Percentiles rank a stretch among this genome's conserved stretches.
phyloP scores from a whole-genome alignment of 2,888 invertebrate species.

The Ennomos fuscantarius region DNA sequence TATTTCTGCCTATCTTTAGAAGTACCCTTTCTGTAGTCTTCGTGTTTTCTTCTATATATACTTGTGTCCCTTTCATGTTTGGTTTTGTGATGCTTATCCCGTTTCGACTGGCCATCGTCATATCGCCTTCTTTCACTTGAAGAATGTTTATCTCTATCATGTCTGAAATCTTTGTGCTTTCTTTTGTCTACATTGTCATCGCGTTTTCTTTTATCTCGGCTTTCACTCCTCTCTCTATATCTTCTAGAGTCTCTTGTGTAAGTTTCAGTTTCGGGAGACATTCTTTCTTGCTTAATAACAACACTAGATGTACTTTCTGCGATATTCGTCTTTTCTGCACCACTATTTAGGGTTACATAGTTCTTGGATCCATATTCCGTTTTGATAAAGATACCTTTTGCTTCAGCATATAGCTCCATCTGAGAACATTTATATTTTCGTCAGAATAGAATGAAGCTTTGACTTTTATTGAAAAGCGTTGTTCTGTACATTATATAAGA shows the following conservation, averaged over 20 bases:
- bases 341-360: conserved; percentile 18
- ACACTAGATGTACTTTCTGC: conserved; percentile 2
- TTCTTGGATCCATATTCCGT: conserved; percentile 34
- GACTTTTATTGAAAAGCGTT: no score
- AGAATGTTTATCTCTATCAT: conserved; percentile 3
- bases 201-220: conserved; percentile 3
- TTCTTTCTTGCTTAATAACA: conserved; percentile 32
- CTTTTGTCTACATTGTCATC: conserved; percentile 1
- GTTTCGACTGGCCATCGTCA: conserved; percentile 2
- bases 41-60: not conserved
- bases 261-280: conserved; percentile 19
- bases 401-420: conserved; percentile 60
- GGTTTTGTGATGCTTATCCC: not conserved
- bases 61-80: not conserved
- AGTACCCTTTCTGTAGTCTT: not conserved
- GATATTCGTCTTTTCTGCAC: conserved; percentile 2
- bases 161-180: conserved; percentile 1
- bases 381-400: conserved; percentile 34
- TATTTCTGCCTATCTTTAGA: conserved; percentile 3
- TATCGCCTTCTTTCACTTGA: conserved; percentile 6
- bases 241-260: conserved; percentile 6
- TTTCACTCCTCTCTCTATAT: conserved; percentile 21
- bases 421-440: conserved; percentile 20
- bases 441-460: no score
- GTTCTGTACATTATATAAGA: no score